phyloP scores from a whole-genome alignment of 2,797 vertebrate genomes.

The Mormyrops attenuatus region DNA sequence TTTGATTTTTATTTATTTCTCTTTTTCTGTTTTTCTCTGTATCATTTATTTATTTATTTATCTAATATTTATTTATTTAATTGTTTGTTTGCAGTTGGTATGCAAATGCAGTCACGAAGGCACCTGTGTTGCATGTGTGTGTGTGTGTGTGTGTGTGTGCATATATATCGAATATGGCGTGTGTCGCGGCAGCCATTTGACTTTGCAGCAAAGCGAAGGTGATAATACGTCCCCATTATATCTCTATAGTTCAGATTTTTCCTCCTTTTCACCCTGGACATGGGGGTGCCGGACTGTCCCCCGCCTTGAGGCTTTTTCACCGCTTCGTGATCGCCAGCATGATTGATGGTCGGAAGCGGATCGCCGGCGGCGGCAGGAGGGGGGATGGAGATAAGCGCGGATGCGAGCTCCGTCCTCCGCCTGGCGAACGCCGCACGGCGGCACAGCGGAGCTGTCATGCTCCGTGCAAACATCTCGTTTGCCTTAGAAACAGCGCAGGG shows the following conservation, averaged over 20 bases:
- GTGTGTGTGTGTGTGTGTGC: constrained; percentile 20
- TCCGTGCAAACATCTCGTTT: neutral
- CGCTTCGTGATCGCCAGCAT: neutral
- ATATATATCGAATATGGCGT: constrained; percentile 28
- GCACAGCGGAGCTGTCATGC: neutral
- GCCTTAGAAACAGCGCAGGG: neutral
- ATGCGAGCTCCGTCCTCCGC: neutral
- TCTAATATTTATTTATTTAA: neutral
- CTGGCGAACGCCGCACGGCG: neutral
- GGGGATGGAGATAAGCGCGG: neutral
- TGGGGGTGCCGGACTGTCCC: neutral
- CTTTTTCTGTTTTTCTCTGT: neutral
- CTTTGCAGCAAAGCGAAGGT: constrained; percentile 29
- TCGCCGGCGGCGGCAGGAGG: neutral
- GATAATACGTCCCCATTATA: constrained; percentile 12
- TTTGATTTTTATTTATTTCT: neutral
- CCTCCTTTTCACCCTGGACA: neutral
- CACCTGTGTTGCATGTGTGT: neutral
- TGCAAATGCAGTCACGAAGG: constrained; percentile 46
- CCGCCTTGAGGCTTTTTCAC: neutral
- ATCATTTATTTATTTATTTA: neutral
- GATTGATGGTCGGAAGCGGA: neutral
- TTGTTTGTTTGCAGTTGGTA: constrained; percentile 37
- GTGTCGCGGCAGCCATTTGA: constrained; percentile 16
- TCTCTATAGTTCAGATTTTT: neutral